Evolutionary conservation across 2,113 vertebrate genomes (phyloP).

Genomic region (Octodon degus): DNA sequence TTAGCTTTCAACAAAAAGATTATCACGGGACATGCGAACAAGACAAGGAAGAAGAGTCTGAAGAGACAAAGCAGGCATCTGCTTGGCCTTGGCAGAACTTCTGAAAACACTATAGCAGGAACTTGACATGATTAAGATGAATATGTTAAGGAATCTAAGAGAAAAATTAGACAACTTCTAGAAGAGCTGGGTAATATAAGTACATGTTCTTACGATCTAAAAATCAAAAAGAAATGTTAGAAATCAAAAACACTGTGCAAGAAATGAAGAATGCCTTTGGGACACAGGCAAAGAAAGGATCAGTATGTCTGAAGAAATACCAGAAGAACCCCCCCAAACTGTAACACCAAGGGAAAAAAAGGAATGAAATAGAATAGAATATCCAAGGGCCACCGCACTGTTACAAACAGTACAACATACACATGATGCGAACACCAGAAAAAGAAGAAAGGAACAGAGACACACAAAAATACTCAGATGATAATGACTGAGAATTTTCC

Average conservation of each 20-base stretch:
- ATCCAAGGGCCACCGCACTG: background rate
- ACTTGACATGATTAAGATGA: slow-evolving; percentile 11
- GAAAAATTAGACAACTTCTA: background rate
- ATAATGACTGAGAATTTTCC: background rate
- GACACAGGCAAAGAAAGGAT: background rate
- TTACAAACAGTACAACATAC: background rate
- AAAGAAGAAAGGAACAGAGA: background rate
- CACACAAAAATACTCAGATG: background rate
- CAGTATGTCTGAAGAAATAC: background rate
- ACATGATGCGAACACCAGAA: background rate
- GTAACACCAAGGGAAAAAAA: background rate
- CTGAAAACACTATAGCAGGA: background rate
- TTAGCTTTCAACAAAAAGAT: background rate
- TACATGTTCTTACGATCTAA: background rate
- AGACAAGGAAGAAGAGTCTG: background rate
- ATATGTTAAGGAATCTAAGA: background rate
- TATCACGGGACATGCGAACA: background rate
- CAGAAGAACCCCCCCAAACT: background rate
- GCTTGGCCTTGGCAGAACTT: background rate
- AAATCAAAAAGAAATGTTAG: background rate
- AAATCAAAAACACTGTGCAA: background rate
- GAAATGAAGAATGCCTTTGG: background rate
- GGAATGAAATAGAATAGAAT: background rate
- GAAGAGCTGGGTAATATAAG: background rate
- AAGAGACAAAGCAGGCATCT: background rate